Base-by-base conservation (phyloP, 2,888 invertebrate species). In the Hyalella azteca region DNA sequence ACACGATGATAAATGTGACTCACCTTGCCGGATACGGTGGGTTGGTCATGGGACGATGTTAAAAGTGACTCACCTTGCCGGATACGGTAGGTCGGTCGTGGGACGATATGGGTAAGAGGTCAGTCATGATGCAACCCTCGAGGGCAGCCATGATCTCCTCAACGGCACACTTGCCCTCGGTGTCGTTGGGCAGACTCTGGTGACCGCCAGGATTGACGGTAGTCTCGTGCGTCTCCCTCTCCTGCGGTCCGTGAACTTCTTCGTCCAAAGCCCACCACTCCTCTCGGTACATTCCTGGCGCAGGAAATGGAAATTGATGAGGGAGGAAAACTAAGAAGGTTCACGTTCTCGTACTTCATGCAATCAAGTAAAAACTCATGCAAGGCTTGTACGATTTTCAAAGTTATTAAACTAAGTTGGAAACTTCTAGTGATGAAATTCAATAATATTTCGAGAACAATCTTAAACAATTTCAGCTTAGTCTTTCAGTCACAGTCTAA, bases 51-150 rank as follows among this genome's bases (percentile, higher is more conserved):
- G n/a, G n/a, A n/a, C n/a, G n/a, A n/a, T n/a, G n/a, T n/a, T n/a
- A n/a, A 45, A 22, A 19, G 29, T 26, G n/a, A 90, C 93, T 92
- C 88, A 96, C 96, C 87, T 95, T 94, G 86, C 96, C 96, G 0
- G 95, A 95, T 66, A 95, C 92, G 32, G 96, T 96, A 83, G 93
- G 93, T 87, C 94, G 93, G 4, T 94, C 93, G 82, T 93, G 94
- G 41, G 95, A 95, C 40, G 95, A 94, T 41, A 97, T 89, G 0
- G 96, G 96, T 80, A 96, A 89, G 81, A 96, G 89, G 88, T 97
- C 96, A 45, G 95, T 95, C 78, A 96, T 90, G 85, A 98, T 94
- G 83, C 95, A 93, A 73, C 96, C 95, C 86, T 96, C 94, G 81
- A 97, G 89, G 0, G 96, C 95, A 0, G 91, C 90, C 77, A 92